Evolutionary conservation across 2,888 invertebrate genomes (phyloP), one percentile per base, ranked within the genome.

Genomic region (Sinohyriopsis cumingii): DNA sequence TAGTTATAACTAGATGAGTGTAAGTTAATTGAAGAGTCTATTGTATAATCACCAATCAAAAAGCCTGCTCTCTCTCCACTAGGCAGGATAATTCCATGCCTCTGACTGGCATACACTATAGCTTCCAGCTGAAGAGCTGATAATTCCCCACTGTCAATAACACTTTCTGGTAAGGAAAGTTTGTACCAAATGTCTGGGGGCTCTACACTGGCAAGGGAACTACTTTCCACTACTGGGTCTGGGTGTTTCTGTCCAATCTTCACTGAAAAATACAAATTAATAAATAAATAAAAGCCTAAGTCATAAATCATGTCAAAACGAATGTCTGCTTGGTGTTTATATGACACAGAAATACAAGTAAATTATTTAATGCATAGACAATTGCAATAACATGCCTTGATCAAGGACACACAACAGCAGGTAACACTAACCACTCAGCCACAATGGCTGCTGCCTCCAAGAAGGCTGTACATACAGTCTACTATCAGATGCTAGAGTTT

Each of bases 141-240:
- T 76, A 99, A 92, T 70, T 94, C 92, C 0, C 98, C 97, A 68
- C 93, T 93, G 87, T 95, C 94, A 69, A 98, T 94, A 0, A 81
- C 95, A 94, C 68, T 94, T 65, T 89, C 94, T 0, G 99, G 98
- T 60, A 93, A 90, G 56, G 86, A 80, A 45, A 91, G 77, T 56
- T 88, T 86, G 91, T 98, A 99, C 92, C 95, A 95, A 68, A 98
- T 95, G 90, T 98, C 96, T 1, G 95, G 95, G 0, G 98, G 97
- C 86, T 96, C 96, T 66, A 99, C 98, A 57, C 97, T 97, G 0
- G 98, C 96, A 61, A 99, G 92, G 0, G 99, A 98, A 15, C 98
- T 98, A 0, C 99, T 99, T 91, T 99, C 99, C 15, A 99, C 99
- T 9, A 99, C 99, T 0, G 97, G 95, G 91, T 99, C 99, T 0